Conservation (phyloP, 2,888 invertebrate species). For the Agrochola circellaris region DNA sequence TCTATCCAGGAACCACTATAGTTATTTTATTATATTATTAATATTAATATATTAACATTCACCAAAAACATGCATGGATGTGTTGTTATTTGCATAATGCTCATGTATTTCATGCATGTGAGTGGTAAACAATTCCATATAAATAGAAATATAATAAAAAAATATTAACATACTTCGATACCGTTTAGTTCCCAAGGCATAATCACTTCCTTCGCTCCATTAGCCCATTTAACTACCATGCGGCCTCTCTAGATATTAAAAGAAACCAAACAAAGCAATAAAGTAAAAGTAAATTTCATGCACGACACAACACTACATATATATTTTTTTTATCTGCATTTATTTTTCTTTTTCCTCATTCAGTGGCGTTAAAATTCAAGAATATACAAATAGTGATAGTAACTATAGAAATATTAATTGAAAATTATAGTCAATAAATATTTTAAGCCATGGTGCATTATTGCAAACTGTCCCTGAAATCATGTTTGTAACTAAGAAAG, state of each 20-base stretch:
- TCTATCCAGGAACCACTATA: constrained; percentile 39
- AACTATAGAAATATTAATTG: constrained; percentile 24
- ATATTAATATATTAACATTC: constrained; percentile 41
- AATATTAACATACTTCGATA: constrained; percentile 85
- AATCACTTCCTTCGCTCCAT: constrained; percentile 88
- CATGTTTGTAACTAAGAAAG: constrained; percentile 16
- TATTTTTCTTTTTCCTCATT: constrained; percentile 16
- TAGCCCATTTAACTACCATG: constrained; percentile 90
- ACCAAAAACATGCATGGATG: constrained; percentile 63
- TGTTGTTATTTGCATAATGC: constrained; percentile 51
- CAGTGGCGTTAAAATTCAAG: constrained; percentile 20
- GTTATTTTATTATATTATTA: constrained; percentile 18
- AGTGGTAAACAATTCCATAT: constrained; percentile 53
- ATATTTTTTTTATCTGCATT: constrained; percentile 18
- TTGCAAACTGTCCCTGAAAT: constrained; percentile 14
- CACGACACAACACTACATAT: constrained; percentile 66
- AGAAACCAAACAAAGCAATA: constrained; percentile 85
- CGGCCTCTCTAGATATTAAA: constrained; percentile 86
- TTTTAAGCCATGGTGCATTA: constrained; percentile 27
- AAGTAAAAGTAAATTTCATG: constrained; percentile 84
- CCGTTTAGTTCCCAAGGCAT: constrained; percentile 89
- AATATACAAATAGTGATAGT: constrained; percentile 30
- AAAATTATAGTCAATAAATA: constrained; percentile 12
- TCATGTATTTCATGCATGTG: constrained; percentile 61
- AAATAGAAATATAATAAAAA: constrained; percentile 69